Evolutionary conservation across 2,113 vertebrate genomes (phyloP), one percentile per base, ranked within the genome.

Genomic region (Equus quagga): DNA sequence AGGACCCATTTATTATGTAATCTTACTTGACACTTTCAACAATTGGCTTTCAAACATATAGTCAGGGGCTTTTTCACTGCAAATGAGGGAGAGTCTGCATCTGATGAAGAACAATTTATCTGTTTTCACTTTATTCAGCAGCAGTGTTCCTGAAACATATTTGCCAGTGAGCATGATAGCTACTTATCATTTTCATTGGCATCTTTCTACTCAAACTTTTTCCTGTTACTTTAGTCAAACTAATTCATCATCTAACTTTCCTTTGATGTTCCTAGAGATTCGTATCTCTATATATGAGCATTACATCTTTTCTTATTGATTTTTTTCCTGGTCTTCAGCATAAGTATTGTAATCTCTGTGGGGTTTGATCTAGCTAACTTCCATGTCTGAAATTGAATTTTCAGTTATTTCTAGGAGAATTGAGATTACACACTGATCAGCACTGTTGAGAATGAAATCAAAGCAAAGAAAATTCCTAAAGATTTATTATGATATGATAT

Each of bases 361-460:
- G 73, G 31, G 86, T 92, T 86, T 94, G 51, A 92, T 95, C 31
- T 90, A 97, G 87, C 46, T 96, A 97, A 86, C 96, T 97, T 95
- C 73, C 26, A 65, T 89, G 82, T 58, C 56, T 95, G 78, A 91
- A 93, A 89, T 58, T 97, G 69, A 96, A 96, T 95, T 97, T 95
- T 95, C 46, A 80, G 51, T 95, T 96, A 96, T 79, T 97, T 96
- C 97, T 76, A 67, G 64, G 80, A 82, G 85, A 97, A 94, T 17
- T 94, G 82, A 96, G 82, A 89, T 90, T 97, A 96, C 82, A 93
- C 86, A 96, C 65, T 94, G 72, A 97, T 96, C 78, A 82, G 14
- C 36, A 81, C 19, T 87, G 79, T 75, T 97, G 91, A 72, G 54
- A 54, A n/a, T 91, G 72, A 94, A 97, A 96, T 91, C 33, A 97